Evolutionary conservation across 2,797 vertebrate species (phyloP), one percentile per base, ranked within the genome.

Genomic region (Gymnocypris eckloni): DNA sequence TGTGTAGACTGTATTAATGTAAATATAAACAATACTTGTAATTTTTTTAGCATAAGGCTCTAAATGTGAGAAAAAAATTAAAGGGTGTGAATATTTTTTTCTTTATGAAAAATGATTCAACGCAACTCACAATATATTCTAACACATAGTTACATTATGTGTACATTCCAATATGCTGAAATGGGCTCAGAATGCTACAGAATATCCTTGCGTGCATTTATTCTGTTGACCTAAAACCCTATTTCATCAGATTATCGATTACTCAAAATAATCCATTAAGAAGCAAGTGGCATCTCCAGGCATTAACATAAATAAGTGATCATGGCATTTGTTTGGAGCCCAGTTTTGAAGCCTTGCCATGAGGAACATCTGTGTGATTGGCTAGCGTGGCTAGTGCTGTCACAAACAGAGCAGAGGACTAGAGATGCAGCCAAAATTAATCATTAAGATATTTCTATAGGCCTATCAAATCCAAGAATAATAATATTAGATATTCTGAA

Each of bases 291-390:
- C 25, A 75, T 77, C 54, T 77, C 41, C 18, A 67, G 43, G 78
- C 61, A 69, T 82, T 80, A 81, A 45, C 12, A 77, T 20, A 6
- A 28, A 86, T 43, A 25, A 82, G 50, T 86, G 71, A 84, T 84
- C 61, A 75, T 75, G 64, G 25, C 15, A 37, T 82, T 77, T 69
- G 25, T 86, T 73, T 86, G 78, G 52, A 52, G 79, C 83, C 71
- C 69, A 64, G 37, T 50, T 86, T 79, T 81, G 33, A 64, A 70
- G 43, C 54, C 15, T n/a, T 67, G 67, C 79, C 82, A 82, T 10
- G 4, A 54, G 41, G 39, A 78, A 85, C 82, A 89, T 87, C 82
- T 89, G 85, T 83, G 73, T 39, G 48, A 76, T 80, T 84, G 79
- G 56, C 86, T 78, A 43, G 77, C 2, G 2, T 45, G 22, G n/a